Evolutionary conservation across 2,113 vertebrate species (phyloP), one percentile per base, ranked within the genome.

Genomic region (Coryphaenoides rupestris): DNA sequence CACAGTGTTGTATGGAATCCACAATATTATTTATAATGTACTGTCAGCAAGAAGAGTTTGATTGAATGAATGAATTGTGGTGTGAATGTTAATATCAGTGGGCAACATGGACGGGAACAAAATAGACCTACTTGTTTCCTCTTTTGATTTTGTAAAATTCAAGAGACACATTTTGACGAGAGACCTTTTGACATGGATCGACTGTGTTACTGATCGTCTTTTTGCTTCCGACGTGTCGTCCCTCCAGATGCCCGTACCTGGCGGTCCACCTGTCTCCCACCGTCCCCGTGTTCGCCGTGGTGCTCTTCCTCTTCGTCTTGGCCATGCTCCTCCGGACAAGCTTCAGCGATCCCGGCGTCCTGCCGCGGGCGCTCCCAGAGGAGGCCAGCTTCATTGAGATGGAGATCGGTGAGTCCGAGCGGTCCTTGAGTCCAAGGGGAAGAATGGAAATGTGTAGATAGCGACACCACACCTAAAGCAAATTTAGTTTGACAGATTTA

Each of bases 341-440:
- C 89, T 98, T 98, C 92, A 99, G 97, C 19, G 97, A 99, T 65
- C 97, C 97, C 0, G 97, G 97, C 2, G 96, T 99, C 66, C 93
- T 98, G 68, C 96, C 96, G 0, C 92, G 97, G 5, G 96, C 97
- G 2, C 88, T 96, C 21, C 93, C 93, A 0, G 96, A 98, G 12
- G 97, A 99, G 76, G 97, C 97, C 59, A 92, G 92, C 47, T 98
- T 96, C 87, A 98, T 99, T 53, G 97, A 98, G 86, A 98, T 98
- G 96, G 96, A 99, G 87, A 98, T 98, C 0, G 97, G 96, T 98
- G 80, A 91, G 95, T 85, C 21, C 3, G n/a, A 62, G 1, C 1
- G n/a, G n/a, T n/a, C n/a, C n/a, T n/a, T n/a, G n/a, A n/a, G n/a
- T n/a, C n/a, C n/a, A n/a, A n/a, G n/a, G n/a, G n/a, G n/a, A n/a